These are phyloP conservation scores for Eudasyphora cyanicolor DNA, from an alignment of 2,888 invertebrate genomes.

Conservation along the genomic window DNA sequence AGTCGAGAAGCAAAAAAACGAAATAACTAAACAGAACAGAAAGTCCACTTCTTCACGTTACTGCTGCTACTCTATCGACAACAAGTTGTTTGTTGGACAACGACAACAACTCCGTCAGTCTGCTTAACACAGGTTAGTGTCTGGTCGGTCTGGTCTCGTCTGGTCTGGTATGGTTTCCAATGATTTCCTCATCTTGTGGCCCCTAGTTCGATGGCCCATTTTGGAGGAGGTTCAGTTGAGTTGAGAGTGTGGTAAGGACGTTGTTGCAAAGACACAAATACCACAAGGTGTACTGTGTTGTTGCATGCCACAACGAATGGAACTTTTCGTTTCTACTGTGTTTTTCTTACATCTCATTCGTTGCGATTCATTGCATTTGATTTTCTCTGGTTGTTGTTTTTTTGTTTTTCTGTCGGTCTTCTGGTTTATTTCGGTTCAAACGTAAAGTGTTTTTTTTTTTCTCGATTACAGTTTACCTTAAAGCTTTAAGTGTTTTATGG, in stretches of 20 bases:
- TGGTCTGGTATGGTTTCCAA: neutral
- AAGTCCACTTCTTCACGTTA: neutral
- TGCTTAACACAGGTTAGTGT: neutral
- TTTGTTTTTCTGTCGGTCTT: neutral
- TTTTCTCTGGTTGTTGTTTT: neutral
- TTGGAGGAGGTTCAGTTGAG: neutral
- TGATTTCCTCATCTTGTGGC: slow-evolving; percentile 20
- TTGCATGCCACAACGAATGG: slow-evolving; percentile 25
- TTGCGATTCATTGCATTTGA: slow-evolving; percentile 11
- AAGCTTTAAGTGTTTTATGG: slow-evolving; percentile 48
- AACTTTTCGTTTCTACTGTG: slow-evolving; percentile 26
- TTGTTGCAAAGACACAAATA: slow-evolving; percentile 10
- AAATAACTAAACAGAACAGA: neutral
- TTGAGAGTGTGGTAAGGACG: slow-evolving; percentile 3
- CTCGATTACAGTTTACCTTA: slow-evolving; percentile 43
- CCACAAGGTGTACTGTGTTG: slow-evolving; percentile 45
- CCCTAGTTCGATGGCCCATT: neutral
- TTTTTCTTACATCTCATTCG: slow-evolving; percentile 20
- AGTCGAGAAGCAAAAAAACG: neutral
- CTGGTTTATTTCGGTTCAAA: neutral
- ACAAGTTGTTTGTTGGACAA: slow-evolving; percentile 32
- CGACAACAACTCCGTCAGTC: neutral
- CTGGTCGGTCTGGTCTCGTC: neutral
- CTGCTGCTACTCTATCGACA: neutral
- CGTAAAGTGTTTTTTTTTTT: neutral